Conservation (phyloP, 2,888 invertebrate species). For the Caenorhabditis sulstoni region DNA sequence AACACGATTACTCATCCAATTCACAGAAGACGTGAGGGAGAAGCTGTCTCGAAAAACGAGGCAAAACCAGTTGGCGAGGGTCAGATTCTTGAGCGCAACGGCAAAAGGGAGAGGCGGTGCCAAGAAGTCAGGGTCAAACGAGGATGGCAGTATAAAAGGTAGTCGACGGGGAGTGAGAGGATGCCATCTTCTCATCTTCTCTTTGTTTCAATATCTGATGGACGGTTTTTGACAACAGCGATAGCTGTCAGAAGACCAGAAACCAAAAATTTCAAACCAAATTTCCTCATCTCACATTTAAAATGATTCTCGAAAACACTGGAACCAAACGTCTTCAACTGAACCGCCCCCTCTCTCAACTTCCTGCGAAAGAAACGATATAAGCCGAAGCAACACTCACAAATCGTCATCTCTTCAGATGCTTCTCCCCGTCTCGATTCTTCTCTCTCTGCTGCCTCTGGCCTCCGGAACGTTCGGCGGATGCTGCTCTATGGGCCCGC, state of each 20-base stretch:
- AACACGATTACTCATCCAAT: conserved; percentile 58
- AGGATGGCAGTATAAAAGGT: conserved; percentile 35
- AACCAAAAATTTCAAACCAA: conserved; percentile 22
- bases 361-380: too few relatives aligned
- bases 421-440: conserved; percentile 30
- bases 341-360: conserved; percentile 20
- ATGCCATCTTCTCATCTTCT: conserved; percentile 36
- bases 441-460: conserved; percentile 50
- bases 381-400: too few relatives aligned
- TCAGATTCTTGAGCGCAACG: conserved; percentile 46
- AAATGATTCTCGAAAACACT: neutral
- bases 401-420: conserved; percentile 26
- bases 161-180: neutral
- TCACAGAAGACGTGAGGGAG: conserved; percentile 5
- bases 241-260: conserved; percentile 21
- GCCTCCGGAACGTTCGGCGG: conserved; percentile 61
- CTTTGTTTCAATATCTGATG: conserved; percentile 38
- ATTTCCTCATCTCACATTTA: conserved; percentile 8
- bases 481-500: conserved; percentile 66
- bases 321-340: conserved; percentile 9
- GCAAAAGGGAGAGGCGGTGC: conserved; percentile 25
- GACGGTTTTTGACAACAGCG: neutral
- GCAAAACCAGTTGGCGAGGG: conserved; percentile 43
- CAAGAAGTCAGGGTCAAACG: conserved; percentile 50
- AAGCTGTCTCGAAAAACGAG: conserved; percentile 32